A percentile compares a stretch with the other conserved stretches of the same genome.
Conservation (phyloP, 2,113 vertebrate species). For the Petrocephalus microphthalmus region DNA sequence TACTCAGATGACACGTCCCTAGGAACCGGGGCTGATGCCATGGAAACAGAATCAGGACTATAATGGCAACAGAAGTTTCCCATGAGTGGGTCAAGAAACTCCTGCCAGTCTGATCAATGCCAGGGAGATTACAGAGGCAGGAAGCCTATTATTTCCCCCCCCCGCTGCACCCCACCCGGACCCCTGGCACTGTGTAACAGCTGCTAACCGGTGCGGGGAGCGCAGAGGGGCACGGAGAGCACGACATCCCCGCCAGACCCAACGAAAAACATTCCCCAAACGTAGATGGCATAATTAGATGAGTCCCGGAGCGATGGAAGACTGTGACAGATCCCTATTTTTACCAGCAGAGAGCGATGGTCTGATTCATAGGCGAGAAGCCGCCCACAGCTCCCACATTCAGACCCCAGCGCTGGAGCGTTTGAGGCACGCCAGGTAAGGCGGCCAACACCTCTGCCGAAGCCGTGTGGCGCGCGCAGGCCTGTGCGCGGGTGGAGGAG, state of each 20-base stretch:
- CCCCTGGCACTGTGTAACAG: neutral
- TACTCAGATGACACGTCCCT: neutral
- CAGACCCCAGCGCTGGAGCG: neutral
- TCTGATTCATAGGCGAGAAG: neutral
- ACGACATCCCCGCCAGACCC: neutral
- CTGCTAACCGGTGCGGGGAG: neutral
- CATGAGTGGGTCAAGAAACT: neutral
- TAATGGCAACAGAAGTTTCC: constrained; percentile 1
- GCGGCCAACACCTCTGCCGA: neutral
- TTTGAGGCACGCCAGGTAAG: neutral
- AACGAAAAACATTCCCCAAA: neutral
- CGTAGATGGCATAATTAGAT: neutral
- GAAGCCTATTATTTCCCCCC: neutral
- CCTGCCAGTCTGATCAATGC: neutral
- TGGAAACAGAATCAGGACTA: neutral
- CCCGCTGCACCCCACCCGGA: neutral
- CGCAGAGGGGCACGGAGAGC: neutral
- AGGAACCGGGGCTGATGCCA: neutral
- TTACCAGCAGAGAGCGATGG: neutral
- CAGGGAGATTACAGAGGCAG: neutral
- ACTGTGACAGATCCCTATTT: neutral
- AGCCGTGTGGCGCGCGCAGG: neutral
- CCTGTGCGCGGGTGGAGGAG: neutral
- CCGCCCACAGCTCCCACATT: neutral
- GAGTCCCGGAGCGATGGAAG: neutral